Conservation (phyloP, 2,797 vertebrate species). For the Ctenopoma kingsleyae region DNA sequence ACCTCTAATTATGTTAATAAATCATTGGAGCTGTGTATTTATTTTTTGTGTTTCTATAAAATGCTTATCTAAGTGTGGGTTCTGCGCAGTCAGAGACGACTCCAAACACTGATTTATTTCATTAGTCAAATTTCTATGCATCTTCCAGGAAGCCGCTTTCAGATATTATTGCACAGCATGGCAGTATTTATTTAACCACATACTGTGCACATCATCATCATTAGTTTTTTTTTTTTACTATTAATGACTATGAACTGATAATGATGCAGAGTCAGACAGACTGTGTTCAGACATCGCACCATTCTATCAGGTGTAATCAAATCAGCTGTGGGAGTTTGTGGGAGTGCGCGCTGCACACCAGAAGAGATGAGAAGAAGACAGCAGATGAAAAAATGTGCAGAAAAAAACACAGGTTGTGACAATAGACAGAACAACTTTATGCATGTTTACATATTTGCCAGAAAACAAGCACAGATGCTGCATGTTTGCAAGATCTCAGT, state of each 20-base stretch:
- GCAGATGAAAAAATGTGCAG: not conserved
- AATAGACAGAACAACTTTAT: not conserved
- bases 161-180: constrained; percentile 10
- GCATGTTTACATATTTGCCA: not conserved
- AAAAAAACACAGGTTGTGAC: not conserved
- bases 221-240: constrained; percentile 27
- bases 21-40: constrained; percentile 28
- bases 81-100: constrained; percentile 34
- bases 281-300: constrained; percentile 46
- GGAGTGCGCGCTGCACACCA: constrained; percentile 36
- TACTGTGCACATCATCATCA: constrained; percentile 8
- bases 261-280: constrained; percentile 37
- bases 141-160: constrained; percentile 16
- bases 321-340: constrained; percentile 57
- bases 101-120: constrained; percentile 36
- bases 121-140: constrained; percentile 25
- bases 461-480: not conserved
- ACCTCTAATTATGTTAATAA: constrained; percentile 44
- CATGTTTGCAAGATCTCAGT: not conserved
- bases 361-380: constrained; percentile 24
- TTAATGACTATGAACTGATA: constrained; percentile 28
- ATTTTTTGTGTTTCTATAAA: constrained; percentile 8
- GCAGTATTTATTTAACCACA: constrained; percentile 26
- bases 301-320: constrained; percentile 66
- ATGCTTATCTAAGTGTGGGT: constrained; percentile 9